Evolutionary conservation across 2,113 vertebrate genomes (phyloP).

Genomic region (Oceanites oceanicus): DNA sequence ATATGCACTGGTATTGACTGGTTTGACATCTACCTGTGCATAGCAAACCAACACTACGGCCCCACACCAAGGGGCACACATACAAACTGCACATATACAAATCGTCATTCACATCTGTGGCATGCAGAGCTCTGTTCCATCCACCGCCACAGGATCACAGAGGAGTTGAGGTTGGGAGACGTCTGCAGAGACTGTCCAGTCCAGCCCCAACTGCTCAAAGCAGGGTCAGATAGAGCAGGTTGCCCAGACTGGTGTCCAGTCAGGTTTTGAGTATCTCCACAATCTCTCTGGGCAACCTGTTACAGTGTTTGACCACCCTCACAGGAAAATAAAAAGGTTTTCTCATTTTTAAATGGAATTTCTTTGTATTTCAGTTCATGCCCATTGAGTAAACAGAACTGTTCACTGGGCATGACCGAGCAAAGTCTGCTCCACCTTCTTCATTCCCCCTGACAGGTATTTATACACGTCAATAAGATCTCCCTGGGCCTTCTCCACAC

Average conservation of each 20-base stretch:
- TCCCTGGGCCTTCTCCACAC: neutral
- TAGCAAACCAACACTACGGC: neutral
- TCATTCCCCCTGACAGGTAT: neutral
- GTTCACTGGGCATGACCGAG: neutral
- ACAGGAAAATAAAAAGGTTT: neutral
- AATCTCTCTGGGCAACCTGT: neutral
- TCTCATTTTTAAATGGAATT: neutral
- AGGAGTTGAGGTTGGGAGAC: neutral
- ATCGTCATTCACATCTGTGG: rapidly evolving
- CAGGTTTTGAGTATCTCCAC: neutral
- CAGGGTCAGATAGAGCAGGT: neutral
- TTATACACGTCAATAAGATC: too few species aligned
- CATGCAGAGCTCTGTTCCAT: neutral
- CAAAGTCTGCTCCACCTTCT: neutral
- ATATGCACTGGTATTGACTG: neutral
- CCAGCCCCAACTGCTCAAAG: neutral
- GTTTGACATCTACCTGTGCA: neutral
- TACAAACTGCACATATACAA: neutral
- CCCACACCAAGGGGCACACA: too few species aligned
- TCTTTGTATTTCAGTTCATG: neutral
- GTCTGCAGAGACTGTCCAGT: neutral
- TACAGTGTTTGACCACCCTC: neutral
- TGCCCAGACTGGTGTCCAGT: neutral
- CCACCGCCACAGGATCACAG: neutral
- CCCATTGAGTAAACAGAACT: neutral